phyloP scores from a whole-genome alignment of 2,797 vertebrate genomes.

The Clarias laeviceps region DNA sequence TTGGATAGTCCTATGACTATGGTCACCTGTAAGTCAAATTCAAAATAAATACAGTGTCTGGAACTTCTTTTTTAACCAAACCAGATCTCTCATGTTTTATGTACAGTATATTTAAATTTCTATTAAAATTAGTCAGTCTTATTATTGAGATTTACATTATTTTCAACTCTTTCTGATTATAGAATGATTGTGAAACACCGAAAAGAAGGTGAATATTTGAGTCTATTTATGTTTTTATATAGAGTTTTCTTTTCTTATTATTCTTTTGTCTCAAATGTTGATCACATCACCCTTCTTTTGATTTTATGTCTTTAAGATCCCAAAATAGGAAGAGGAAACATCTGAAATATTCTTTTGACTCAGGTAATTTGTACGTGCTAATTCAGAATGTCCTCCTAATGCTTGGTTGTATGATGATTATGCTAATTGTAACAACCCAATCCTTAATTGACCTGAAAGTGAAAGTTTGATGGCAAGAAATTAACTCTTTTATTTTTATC shows the following conservation, averaged over 20 bases:
- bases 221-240: neutral
- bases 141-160: no score
- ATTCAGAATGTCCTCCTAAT: neutral
- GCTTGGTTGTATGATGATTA: neutral
- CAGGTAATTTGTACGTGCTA: conserved; percentile 8
- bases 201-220: conserved; percentile 14
- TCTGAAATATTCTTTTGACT: neutral
- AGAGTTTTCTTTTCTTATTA: neutral
- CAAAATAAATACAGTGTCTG: neutral
- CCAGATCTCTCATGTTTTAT: neutral
- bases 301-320: conserved; percentile 1
- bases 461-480: neutral
- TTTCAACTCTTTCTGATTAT: neutral
- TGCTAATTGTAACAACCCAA: neutral
- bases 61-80: neutral
- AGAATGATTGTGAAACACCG: conserved; percentile 27
- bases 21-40: neutral
- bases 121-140: neutral
- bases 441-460: neutral
- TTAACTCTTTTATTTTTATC: neutral
- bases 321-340: neutral
- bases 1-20: neutral
- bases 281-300: neutral
- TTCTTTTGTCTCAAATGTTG: neutral
- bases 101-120: neutral